A percentile compares a stretch with the other conserved stretches of the same genome.
Conservation (phyloP, 2,888 invertebrate genomes). For the Deroplatys truncata region DNA sequence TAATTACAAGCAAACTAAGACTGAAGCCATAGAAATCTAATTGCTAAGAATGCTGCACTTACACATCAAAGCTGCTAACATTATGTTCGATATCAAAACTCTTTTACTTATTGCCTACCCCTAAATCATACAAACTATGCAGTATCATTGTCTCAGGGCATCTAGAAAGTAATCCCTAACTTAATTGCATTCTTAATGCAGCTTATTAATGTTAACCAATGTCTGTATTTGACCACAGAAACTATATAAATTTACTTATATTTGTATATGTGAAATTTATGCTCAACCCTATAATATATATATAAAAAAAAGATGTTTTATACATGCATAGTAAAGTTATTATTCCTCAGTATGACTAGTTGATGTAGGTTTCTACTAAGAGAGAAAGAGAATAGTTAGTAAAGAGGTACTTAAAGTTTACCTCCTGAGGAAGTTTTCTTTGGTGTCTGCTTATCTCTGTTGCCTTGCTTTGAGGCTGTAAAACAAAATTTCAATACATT, state of each 20-base stretch:
- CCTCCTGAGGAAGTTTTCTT: constrained; percentile 31
- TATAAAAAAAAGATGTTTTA: neutral
- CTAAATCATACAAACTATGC: neutral
- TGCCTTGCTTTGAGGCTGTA: constrained; percentile 30
- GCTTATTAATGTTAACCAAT: neutral
- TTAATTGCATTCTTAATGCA: neutral
- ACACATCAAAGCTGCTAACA: neutral
- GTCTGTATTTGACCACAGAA: neutral
- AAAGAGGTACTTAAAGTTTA: constrained; percentile 24
- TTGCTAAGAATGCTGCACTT: neutral
- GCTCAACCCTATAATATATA: neutral
- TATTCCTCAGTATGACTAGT: neutral
- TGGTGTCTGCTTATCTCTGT: constrained; percentile 29
- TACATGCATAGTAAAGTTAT: neutral
- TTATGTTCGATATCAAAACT: neutral
- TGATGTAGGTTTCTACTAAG: neutral
- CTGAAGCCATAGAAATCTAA: neutral
- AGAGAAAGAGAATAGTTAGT: neutral
- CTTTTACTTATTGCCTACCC: neutral
- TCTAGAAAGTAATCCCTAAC: neutral
- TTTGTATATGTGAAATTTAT: neutral
- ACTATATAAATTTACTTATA: neutral
- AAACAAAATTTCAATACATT: constrained; percentile 3
- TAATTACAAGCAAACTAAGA: too few relatives aligned
- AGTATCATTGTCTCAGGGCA: neutral